A percentile compares a stretch with the other conserved stretches of the same genome.
phyloP scores from a whole-genome alignment of 2,797 vertebrate genomes.

The Pangasius djambal region DNA sequence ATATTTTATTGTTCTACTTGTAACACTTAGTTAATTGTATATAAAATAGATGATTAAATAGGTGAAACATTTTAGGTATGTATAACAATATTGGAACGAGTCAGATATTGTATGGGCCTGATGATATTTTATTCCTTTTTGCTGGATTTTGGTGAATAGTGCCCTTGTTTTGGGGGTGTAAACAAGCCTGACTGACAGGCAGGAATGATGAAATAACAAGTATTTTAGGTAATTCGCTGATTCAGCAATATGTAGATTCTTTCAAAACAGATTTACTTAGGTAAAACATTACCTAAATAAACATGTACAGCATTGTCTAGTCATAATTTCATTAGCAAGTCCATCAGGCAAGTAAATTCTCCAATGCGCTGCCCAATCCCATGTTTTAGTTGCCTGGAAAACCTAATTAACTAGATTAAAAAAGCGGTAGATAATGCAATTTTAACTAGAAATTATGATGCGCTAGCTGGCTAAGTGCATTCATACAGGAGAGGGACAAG shows the following conservation, averaged over 20 bases:
- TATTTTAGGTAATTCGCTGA: not conserved
- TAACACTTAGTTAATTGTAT: not conserved
- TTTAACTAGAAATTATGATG: not conserved
- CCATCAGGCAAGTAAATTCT: not conserved
- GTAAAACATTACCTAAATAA: not conserved
- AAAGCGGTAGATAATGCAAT: not conserved
- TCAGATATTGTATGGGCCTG: not conserved
- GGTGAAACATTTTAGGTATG: not conserved
- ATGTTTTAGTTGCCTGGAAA: not conserved
- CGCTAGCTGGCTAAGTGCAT: not conserved
- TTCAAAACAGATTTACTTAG: not conserved
- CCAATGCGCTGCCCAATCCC: not conserved
- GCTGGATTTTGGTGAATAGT: not conserved
- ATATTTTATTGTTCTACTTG: conserved; percentile 22
- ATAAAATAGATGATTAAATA: not conserved
- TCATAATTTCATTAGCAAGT: not conserved
- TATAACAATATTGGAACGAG: too few relatives aligned
- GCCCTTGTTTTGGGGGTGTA: not conserved
- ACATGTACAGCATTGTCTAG: not conserved
- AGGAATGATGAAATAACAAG: not conserved
- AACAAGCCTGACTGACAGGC: not conserved
- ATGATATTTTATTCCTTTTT: not conserved
- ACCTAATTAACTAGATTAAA: not conserved
- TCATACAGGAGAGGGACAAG: not conserved
- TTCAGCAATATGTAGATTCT: not conserved